phyloP scores from a whole-genome alignment of 1,140 invertebrate species.

The Melanaphis sacchari region DNA sequence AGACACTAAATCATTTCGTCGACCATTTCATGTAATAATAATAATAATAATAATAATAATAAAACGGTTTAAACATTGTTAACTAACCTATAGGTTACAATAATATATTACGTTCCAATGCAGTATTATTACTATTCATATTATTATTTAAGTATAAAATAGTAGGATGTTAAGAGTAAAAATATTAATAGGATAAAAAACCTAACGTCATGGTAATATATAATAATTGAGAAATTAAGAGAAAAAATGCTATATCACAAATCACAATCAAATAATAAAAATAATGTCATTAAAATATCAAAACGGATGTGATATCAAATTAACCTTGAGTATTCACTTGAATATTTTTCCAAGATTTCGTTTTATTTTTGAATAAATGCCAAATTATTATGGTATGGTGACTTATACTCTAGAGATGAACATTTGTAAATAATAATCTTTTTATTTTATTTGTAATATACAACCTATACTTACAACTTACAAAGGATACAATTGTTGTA shows the following conservation, averaged over 20 bases:
- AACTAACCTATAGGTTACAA: background rate
- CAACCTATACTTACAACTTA: too few species aligned
- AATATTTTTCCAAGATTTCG: background rate
- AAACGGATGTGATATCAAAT: background rate
- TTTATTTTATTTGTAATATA: too few species aligned
- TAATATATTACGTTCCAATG: background rate
- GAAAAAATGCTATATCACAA: background rate
- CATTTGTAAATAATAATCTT: background rate
- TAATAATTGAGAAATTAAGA: background rate
- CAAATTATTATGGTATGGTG: background rate
- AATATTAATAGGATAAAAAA: background rate
- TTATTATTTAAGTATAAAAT: background rate
- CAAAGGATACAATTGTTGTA: too few species aligned
- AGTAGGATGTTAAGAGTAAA: background rate
- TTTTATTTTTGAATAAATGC: conserved; percentile 25
- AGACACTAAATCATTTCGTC: conserved; percentile 19
- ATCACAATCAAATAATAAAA: background rate
- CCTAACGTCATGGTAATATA: background rate
- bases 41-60: background rate
- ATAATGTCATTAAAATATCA: background rate
- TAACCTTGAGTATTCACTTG: background rate
- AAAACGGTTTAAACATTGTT: conserved; percentile 7
- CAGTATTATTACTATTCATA: background rate
- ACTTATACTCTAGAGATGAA: background rate
- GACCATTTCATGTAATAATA: background rate